Evolutionary conservation across 2,888 invertebrate species (phyloP), one percentile per base, ranked within the genome.

Genomic region (Aspidiotus destructor): DNA sequence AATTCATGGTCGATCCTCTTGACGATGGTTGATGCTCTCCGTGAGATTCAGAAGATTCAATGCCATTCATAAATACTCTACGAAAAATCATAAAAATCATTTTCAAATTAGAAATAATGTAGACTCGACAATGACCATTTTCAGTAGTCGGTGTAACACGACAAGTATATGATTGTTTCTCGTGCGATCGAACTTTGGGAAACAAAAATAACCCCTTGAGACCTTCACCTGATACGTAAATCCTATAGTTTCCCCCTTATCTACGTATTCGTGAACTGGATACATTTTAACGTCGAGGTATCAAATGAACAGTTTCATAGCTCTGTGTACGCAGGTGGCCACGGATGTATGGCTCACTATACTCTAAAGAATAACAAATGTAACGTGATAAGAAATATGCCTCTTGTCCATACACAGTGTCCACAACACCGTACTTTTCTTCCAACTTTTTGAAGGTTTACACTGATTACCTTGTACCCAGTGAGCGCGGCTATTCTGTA

Each of bases 1-100:
- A 67, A 60, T 67, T 67, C 67, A 67, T 67, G 67, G 52, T 67
- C 40, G 67, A 67, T 67, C 67, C 67, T 40, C 67, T 67, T n/a
- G 60, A 48, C 17, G 65, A 58, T 17, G 48, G 44, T 28, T 63
- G 63, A 67, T 67, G 67, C 17, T 69, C 69, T n/a, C 62, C 62
- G 62, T 62, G 69, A 17, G 69, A 62, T 62, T 69, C 69, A 57
- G 69, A 62, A 40, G 69, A 57, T 40, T 69, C 69, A 62, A 69
- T 62, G 62, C 69, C 69, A 62, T 69, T 69, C 62, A 69, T 69
- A 17, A 69, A 52, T 57, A 61, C 41, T 69, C 69, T 69, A 40
- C 17, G 10, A 41, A 28, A 67, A 41, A 42, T 8, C 6, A 15
- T 5, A 62, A 28, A 28, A 28, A 28, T 28, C 28, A 28, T 28